Evolutionary conservation across 2,888 invertebrate species (phyloP).

Genomic region (Philhelius pedissequus): DNA sequence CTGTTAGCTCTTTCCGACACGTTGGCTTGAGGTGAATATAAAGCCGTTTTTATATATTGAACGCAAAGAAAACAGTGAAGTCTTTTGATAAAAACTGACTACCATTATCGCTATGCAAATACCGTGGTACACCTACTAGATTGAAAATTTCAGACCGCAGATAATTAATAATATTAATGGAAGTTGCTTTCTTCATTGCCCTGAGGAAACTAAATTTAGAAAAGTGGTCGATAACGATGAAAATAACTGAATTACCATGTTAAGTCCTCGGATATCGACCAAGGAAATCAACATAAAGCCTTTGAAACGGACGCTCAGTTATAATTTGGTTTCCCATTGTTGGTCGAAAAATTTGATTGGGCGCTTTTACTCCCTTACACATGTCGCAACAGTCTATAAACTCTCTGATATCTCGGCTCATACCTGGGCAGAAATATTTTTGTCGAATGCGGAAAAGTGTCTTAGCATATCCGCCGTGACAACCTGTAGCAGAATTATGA

Average conservation of each 20-base stretch:
- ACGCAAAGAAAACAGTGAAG: background rate
- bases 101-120: background rate
- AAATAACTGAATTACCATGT: slow-evolving; percentile 12
- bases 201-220: slow-evolving; percentile 27
- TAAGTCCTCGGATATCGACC: no score
- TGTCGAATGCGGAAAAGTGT: no score
- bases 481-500: no score
- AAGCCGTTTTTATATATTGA: background rate
- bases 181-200: slow-evolving; percentile 11
- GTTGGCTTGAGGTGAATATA: background rate
- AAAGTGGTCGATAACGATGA: slow-evolving; percentile 32
- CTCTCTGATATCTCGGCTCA: background rate
- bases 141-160: background rate
- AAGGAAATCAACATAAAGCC: no score
- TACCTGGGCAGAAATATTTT: no score
- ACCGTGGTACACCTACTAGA: background rate
- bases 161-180: background rate
- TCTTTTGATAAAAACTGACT: background rate
- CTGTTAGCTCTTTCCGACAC: background rate
- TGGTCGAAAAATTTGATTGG: background rate
- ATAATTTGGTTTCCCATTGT: slow-evolving; percentile 26
- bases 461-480: no score
- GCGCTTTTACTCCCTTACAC: background rate
- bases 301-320: no score
- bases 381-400: background rate